phyloP scores from a whole-genome alignment of 92 coral and sea anemone genomes.

The Actinernus sp. region DNA sequence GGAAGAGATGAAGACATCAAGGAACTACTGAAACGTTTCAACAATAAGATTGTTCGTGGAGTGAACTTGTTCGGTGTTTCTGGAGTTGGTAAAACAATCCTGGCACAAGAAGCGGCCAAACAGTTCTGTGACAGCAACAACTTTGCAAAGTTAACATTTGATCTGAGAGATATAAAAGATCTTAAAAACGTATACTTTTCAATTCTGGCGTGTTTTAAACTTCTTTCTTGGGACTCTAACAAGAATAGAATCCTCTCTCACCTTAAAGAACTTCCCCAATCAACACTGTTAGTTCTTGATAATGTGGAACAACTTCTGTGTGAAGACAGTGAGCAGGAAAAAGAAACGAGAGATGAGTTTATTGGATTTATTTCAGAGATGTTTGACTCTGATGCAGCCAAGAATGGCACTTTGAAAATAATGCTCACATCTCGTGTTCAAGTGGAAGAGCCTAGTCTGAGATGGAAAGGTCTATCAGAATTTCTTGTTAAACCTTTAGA shows the following conservation, averaged over 20 bases:
- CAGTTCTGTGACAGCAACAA: background rate
- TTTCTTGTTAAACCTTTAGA: slow-evolving; percentile 17
- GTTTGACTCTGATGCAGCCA: slow-evolving; percentile 8
- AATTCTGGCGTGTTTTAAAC: slow-evolving; percentile 4
- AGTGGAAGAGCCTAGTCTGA: slow-evolving; percentile 35
- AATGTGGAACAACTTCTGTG: slow-evolving; percentile 64
- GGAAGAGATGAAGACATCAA: slow-evolving; percentile 65
- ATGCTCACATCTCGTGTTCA: slow-evolving; percentile 56
- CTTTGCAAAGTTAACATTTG: slow-evolving; percentile 4
- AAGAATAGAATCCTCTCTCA: slow-evolving; percentile 9
- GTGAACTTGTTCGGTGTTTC: slow-evolving; percentile 71
- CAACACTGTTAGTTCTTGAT: slow-evolving; percentile 56
- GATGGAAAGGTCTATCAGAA: slow-evolving; percentile 21
- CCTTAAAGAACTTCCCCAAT: background rate
- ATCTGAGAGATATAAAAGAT: slow-evolving; percentile 52
- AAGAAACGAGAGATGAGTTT: slow-evolving; percentile 11
- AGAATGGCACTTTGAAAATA: slow-evolving; percentile 14
- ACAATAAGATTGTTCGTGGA: slow-evolving; percentile 11
- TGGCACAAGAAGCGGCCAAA: slow-evolving; percentile 53
- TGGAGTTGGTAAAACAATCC: slow-evolving; percentile 81
- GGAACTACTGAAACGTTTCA: slow-evolving; percentile 13
- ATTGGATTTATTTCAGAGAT: slow-evolving; percentile 7
- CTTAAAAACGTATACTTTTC: slow-evolving; percentile 15
- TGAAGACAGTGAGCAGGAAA: background rate
- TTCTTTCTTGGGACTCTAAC: slow-evolving; percentile 5